A percentile compares a stretch with the other conserved stretches of the same genome.
Conservation (phyloP, 2,113 vertebrate genomes). For the Cyrtonyx montezumae region DNA sequence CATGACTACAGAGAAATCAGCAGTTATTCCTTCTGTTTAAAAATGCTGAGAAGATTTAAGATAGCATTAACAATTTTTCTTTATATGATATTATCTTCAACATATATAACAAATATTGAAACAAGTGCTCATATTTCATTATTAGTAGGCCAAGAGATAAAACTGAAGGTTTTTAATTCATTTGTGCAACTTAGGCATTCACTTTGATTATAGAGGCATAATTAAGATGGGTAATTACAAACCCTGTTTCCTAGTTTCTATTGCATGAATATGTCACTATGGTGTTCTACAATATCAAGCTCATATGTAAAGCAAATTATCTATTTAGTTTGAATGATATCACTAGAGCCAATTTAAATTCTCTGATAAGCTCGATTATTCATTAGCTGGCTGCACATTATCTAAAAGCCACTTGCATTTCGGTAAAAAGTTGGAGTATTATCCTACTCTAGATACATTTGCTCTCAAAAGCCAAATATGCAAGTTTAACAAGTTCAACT, state of each 20-base stretch:
- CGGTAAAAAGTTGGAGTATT: slow-evolving; percentile 35
- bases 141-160: slow-evolving; percentile 44
- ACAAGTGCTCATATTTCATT: slow-evolving; percentile 4
- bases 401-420: slow-evolving; percentile 35
- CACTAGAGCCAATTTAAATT: slow-evolving; percentile 67
- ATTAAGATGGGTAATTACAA: slow-evolving; percentile 78
- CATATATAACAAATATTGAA: background rate
- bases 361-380: slow-evolving; percentile 66
- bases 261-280: slow-evolving; percentile 61
- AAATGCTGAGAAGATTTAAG: background rate
- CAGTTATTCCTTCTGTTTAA: background rate
- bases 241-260: slow-evolving; percentile 70
- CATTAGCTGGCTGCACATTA: slow-evolving; percentile 42
- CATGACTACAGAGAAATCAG: background rate
- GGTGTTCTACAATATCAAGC: slow-evolving; percentile 72
- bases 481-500: slow-evolving; percentile 32
- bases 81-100: background rate
- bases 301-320: slow-evolving; percentile 76
- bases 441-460: background rate
- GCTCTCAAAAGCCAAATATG: slow-evolving; percentile 20
- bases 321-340: slow-evolving; percentile 70
- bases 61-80: background rate
- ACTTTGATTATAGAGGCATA: slow-evolving; percentile 62
- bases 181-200: slow-evolving; percentile 39
- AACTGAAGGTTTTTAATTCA: slow-evolving; percentile 29